Percentiles rank a stretch among this genome's conserved stretches.
Evolutionary conservation across 2,888 invertebrate genomes (phyloP).

Genomic region (Acrocyrtus sp.): DNA sequence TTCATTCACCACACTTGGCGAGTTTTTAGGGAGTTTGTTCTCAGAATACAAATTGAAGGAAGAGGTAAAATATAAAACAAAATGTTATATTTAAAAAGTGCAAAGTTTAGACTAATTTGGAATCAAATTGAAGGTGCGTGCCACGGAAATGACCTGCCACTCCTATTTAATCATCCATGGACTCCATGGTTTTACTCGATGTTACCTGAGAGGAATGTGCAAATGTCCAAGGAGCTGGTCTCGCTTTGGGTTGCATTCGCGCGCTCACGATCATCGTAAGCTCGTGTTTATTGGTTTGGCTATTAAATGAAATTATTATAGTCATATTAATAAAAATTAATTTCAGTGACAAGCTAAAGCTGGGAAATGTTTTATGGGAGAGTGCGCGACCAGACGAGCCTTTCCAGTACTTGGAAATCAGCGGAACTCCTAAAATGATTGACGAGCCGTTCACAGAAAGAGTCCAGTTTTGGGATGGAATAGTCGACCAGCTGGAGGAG

Average conservation of each 20-base stretch:
- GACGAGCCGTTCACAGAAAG: conserved; percentile 54
- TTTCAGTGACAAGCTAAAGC: conserved; percentile 31
- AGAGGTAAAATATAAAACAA: conserved; percentile 6
- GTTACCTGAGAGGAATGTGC: conserved; percentile 35
- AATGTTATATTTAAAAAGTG: not conserved
- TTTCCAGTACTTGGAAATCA: conserved; percentile 50
- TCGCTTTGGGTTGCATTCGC: conserved; percentile 39
- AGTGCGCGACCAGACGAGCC: conserved; percentile 36
- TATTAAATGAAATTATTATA: not conserved
- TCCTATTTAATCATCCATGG: conserved; percentile 38
- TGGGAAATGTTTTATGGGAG: conserved; percentile 47
- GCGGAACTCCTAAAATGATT: conserved; percentile 49
- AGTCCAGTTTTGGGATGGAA: conserved; percentile 56
- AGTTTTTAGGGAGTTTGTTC: conserved; percentile 30
- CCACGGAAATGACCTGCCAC: conserved; percentile 37
- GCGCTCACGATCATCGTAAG: conserved; percentile 20
- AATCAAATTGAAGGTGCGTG: conserved; percentile 10
- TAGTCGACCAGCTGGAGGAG: conserved; percentile 31
- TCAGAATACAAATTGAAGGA: conserved; percentile 20
- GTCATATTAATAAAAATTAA: not conserved
- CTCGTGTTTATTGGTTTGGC: not conserved
- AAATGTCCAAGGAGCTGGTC: conserved; percentile 29
- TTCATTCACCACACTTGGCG: conserved; percentile 23
- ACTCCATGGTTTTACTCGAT: conserved; percentile 30
- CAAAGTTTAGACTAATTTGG: not conserved